Evolutionary conservation across 2,888 invertebrate genomes (phyloP), one percentile per base, ranked within the genome.

Genomic region (Synanthedon tipuliformis): DNA sequence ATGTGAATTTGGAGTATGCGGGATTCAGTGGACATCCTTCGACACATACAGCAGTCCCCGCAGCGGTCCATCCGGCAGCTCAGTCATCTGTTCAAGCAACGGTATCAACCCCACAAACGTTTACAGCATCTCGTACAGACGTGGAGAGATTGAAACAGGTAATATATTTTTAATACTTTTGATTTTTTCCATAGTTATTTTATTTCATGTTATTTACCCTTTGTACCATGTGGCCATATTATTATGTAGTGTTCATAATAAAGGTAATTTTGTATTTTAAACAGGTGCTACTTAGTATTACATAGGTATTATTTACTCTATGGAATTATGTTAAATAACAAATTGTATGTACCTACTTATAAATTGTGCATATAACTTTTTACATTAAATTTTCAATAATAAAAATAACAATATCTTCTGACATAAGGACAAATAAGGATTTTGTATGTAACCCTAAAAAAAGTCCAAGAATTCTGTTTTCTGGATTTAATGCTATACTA

Each of bases 1-100:
- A 89, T 58, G 89, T 90, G 40, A 88, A 87, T 56, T 71, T 89
- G 65, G 88, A 88, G 65, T 88, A 85, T 53, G 88, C 88, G 1
- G 57, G 84, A 13, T 87, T 76, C 2, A 45, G 40, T 49, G n/a
- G 13, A 45, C 45, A 45, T 8, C n/a, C 45, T n/a, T 45, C 12
- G 51, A 7, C 16, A 16, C n/a, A 15, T 52, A 2, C 23, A 52
- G 18, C 50, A 18, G 15, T 13, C 53, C 4, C 34, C 34, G 4
- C 52, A 40, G 10, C 48, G 27, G 13, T 13, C 45, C 45, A 45
- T 13, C 45, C 45, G 15, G 13, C 45, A 15, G 45, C 13, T 45
- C 45, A 45, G 45, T n/a, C 45, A n/a, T 7, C 45, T n/a, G 45
- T 45, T 13, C 45, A 45, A 45, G 13, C 45, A 5, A 13, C 45